Conservation (phyloP, 2,113 vertebrate genomes). For the Nematolebias whitei region DNA sequence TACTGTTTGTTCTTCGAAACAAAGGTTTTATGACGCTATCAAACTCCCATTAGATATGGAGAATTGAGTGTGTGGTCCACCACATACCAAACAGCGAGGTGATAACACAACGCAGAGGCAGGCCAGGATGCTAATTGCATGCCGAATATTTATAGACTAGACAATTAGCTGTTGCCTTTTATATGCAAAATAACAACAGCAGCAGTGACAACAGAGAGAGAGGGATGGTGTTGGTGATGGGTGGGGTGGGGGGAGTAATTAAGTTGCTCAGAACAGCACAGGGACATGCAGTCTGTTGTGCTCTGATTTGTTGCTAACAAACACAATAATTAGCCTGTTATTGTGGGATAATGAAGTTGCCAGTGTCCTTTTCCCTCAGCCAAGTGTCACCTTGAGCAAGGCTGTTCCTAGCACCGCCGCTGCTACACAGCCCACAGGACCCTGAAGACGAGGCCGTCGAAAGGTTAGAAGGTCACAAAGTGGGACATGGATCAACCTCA, state of each 20-base stretch:
- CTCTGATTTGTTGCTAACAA: slow-evolving; percentile 87
- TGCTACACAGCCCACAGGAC: slow-evolving; percentile 30
- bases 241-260: slow-evolving; percentile 78
- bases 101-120: slow-evolving; percentile 82
- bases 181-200: slow-evolving; percentile 86
- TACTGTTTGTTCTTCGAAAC: slow-evolving; percentile 77
- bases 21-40: slow-evolving; percentile 79
- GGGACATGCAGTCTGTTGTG: slow-evolving; percentile 86
- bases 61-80: slow-evolving; percentile 78
- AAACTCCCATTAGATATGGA: slow-evolving; percentile 82
- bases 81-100: slow-evolving; percentile 77
- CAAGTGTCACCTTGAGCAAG: slow-evolving; percentile 78
- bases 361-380: slow-evolving; percentile 80
- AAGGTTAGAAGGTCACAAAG: slow-evolving; percentile 67
- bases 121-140: slow-evolving; percentile 85
- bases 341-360: slow-evolving; percentile 86
- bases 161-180: slow-evolving; percentile 86
- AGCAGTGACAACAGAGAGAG: slow-evolving; percentile 74
- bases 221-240: slow-evolving; percentile 26
- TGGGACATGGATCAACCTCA: slow-evolving; percentile 31
- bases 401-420: slow-evolving; percentile 55
- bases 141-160: slow-evolving; percentile 86
- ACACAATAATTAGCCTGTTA: slow-evolving; percentile 87
- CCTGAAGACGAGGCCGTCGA: slow-evolving; percentile 35
- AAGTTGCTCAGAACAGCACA: slow-evolving; percentile 87